phyloP scores from a whole-genome alignment of 2,797 vertebrate species.

The Rhyacichthys aspro region DNA sequence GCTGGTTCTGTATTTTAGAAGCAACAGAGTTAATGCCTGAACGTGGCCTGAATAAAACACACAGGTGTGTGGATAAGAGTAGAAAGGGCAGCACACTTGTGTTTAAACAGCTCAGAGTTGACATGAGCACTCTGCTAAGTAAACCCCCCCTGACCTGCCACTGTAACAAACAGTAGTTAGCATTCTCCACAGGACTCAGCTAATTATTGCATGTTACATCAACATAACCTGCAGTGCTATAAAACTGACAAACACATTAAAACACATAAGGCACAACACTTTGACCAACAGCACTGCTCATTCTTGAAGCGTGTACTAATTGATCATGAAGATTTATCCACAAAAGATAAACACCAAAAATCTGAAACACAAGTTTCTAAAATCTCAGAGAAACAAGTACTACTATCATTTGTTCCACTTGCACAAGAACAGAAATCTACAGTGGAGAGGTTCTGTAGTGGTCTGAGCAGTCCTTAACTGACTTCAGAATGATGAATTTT shows the following conservation, averaged over 20 bases:
- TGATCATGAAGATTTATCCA: too few relatives aligned
- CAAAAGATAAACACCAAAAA: too few relatives aligned
- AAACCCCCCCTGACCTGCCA: conserved; percentile 67
- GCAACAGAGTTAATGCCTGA: conserved; percentile 38
- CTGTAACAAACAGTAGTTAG: conserved; percentile 64
- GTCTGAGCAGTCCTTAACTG: too few relatives aligned
- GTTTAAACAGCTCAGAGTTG: conserved; percentile 64
- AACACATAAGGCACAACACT: conserved; percentile 33
- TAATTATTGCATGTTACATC: conserved; percentile 78
- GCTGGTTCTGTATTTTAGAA: conserved; percentile 43
- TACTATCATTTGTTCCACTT: too few relatives aligned
- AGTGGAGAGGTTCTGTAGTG: too few relatives aligned
- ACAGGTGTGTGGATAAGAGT: conserved; percentile 36
- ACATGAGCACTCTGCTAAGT: conserved; percentile 50
- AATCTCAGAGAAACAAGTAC: too few relatives aligned
- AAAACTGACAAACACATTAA: conserved; percentile 37
- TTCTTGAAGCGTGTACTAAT: neutral
- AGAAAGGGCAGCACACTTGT: conserved; percentile 47
- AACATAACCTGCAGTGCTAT: conserved; percentile 50
- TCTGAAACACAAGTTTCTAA: too few relatives aligned
- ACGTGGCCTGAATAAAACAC: conserved; percentile 77
- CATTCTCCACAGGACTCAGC: conserved; percentile 68
- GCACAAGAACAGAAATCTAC: too few relatives aligned
- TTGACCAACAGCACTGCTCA: conserved; percentile 21
- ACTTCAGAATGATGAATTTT: too few relatives aligned